A percentile compares a stretch with the other conserved stretches of the same genome.
These are phyloP conservation scores for Phenganax marumi DNA, from an alignment of 92 coral and sea anemone species.

Conservation along the genomic window DNA sequence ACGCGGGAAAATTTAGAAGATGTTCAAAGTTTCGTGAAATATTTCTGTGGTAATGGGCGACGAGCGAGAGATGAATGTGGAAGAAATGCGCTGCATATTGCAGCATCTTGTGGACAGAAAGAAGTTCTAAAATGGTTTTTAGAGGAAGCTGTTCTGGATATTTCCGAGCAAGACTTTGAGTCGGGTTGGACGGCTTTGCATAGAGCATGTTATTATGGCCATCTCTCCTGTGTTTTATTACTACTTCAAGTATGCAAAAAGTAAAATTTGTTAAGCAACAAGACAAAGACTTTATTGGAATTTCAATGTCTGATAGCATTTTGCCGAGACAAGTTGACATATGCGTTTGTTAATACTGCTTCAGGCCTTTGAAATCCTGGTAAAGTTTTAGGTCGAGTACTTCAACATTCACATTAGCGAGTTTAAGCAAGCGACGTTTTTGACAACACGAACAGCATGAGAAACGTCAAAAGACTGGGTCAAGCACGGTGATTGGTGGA, in stretches of 20 bases:
- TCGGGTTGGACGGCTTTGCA: slow-evolving; percentile 91
- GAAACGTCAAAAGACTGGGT: too few relatives aligned
- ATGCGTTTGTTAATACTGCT: too few relatives aligned
- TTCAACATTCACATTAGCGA: too few relatives aligned
- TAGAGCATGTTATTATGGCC: slow-evolving; percentile 74
- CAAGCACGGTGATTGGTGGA: too few relatives aligned
- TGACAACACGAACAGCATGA: too few relatives aligned
- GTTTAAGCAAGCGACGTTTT: too few relatives aligned
- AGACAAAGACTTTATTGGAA: too few relatives aligned
- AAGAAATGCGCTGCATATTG: slow-evolving; percentile 78
- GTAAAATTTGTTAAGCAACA: too few relatives aligned
- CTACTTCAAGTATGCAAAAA: slow-evolving; percentile 61
- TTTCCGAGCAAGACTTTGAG: slow-evolving; percentile 67
- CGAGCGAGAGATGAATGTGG: slow-evolving; percentile 67
- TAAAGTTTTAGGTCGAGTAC: too few relatives aligned
- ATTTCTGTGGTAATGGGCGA: slow-evolving; percentile 72
- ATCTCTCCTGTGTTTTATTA: slow-evolving; percentile 64
- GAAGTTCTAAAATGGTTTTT: slow-evolving; percentile 88
- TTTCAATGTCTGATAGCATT: too few relatives aligned
- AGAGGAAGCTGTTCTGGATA: slow-evolving; percentile 59
- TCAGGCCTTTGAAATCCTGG: too few relatives aligned
- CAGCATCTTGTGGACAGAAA: slow-evolving; percentile 84
- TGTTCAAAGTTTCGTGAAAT: slow-evolving; percentile 58
- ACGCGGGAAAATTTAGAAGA: slow-evolving; percentile 69
- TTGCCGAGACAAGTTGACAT: too few relatives aligned